Evolutionary conservation across 2,113 vertebrate genomes (phyloP), one percentile per base, ranked within the genome.

Genomic region (Indicator indicator): DNA sequence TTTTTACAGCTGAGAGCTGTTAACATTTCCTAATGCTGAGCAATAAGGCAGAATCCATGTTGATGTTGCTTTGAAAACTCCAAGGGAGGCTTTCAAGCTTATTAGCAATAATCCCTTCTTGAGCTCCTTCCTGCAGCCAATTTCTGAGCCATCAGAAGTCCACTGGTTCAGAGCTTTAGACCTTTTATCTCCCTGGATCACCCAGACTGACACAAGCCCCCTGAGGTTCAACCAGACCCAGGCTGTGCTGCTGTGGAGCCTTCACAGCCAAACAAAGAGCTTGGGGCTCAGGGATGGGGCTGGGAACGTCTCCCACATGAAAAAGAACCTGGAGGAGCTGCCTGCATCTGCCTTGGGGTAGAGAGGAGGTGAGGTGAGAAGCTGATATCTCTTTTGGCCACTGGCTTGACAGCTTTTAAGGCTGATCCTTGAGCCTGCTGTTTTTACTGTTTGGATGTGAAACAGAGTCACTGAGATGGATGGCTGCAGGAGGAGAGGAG

Each of bases 321-420:
- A 88, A 92, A 86, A 91, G 72, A 85, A 89, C 74, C 70, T 73
- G 46, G 44, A 89, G 74, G 26, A 88, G 21, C 68, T 64, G 52
- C 85, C 19, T 44, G 56, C 75, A 69, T 91, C 91, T 91, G 93
- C 63, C 72, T 86, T 85, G 92, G 80, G 71, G 56, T 95, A 91
- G 87, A 91, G 87, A 81, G 74, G 89, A 87, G 87, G 86, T 89
- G 85, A 64, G 64, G 62, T 83, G 87, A 92, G 95, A 93, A 1
- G 9, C 69, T 94, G 95, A 95, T 89, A 89, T 89, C 84, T 94
- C 89, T 92, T 94, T 88, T 95, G 93, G 87, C 95, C 73, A 40
- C 64, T 74, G 80, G 88, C 60, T 71, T 85, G 95, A 91, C 96
- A 95, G 33, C 48, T 94, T 8, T 95, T 95, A 96, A 92, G 68